Conservation (phyloP, 1,140 invertebrate genomes). For the Antheraea mylitta region DNA sequence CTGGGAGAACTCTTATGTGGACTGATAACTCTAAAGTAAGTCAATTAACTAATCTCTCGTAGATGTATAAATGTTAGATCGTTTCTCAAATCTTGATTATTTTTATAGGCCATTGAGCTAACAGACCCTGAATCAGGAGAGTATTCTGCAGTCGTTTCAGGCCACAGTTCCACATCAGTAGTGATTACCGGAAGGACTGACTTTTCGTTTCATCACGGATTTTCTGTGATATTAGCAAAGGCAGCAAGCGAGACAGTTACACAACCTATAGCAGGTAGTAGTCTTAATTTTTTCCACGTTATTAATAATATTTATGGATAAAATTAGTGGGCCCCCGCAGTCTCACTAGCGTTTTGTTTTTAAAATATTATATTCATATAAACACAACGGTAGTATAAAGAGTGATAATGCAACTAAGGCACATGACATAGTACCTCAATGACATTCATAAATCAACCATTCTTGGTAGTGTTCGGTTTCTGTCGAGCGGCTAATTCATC, state of each 20-base stretch:
- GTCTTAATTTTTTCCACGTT: neutral
- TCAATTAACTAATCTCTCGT: neutral
- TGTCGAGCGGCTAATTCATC: no score
- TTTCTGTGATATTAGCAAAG: constrained; percentile 17
- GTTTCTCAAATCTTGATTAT: neutral
- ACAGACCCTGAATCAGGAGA: constrained; percentile 12
- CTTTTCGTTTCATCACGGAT: constrained; percentile 25
- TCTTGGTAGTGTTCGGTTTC: no score
- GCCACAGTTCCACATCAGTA: neutral
- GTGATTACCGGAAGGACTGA: constrained; percentile 22
- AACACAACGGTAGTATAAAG: no score
- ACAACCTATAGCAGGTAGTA: constrained; percentile 23
- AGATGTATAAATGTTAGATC: no score
- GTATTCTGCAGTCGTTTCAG: constrained; percentile 16
- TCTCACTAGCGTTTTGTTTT: no score
- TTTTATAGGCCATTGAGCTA: constrained; percentile 12
- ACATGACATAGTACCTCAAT: no score
- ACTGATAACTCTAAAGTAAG: constrained; percentile 16
- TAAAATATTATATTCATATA: no score
- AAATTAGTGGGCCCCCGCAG: no score
- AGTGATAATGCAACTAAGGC: no score
- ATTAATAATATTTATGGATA: neutral
- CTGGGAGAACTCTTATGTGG: constrained; percentile 6
- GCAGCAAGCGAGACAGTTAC: constrained; percentile 3
- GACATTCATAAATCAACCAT: no score